Evolutionary conservation across 2,888 invertebrate genomes (phyloP), one percentile per base, ranked within the genome.

Genomic region (Polylopha cassiicola): DNA sequence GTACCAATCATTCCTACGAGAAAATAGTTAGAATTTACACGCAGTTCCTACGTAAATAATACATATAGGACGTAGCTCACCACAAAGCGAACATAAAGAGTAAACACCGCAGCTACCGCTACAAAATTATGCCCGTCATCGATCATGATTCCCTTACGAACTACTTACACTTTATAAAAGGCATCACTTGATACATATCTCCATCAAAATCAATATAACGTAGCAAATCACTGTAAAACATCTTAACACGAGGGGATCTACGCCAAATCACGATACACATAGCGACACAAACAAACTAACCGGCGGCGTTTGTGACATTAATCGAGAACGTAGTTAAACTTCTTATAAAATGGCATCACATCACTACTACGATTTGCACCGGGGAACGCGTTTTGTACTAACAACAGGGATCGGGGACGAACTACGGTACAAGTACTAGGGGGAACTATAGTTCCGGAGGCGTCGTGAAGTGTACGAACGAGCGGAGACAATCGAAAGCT

Each of bases 161-260:
- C 79, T 81, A 84, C 81, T 81, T 81, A 82, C 69, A 75, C 58
- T 61, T 71, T 75, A 74, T 74, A 80, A 79, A 82, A 82, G 82
- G 82, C 82, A 82, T 76, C 81, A 61, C 68, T 80, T 76, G 72
- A 60, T 60, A 60, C 51, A 75, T 75, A 62, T 67, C 73, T 71
- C 65, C 62, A 65, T 66, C 58, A 53, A 65, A 68, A 68, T 58
- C 53, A 65, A 67, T 62, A 57, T 54, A 69, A 71, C 65, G 65
- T 60, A 63, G 80, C 80, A 76, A 80, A 74, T 71, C 55, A 79
- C 67, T 63, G 60, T 65, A 61, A 66, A 63, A 58, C 55, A 51
- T 61, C 63, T 61, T 61, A 60, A 65, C 58, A 49, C 65, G 69
- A 67, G 52, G 55, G 70, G 58, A 55, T 65, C 78, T 79, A 81